These are phyloP conservation scores for Hyposmocoma kahamanoa DNA, from an alignment of 1,140 invertebrate genomes.

Conservation along the genomic window DNA sequence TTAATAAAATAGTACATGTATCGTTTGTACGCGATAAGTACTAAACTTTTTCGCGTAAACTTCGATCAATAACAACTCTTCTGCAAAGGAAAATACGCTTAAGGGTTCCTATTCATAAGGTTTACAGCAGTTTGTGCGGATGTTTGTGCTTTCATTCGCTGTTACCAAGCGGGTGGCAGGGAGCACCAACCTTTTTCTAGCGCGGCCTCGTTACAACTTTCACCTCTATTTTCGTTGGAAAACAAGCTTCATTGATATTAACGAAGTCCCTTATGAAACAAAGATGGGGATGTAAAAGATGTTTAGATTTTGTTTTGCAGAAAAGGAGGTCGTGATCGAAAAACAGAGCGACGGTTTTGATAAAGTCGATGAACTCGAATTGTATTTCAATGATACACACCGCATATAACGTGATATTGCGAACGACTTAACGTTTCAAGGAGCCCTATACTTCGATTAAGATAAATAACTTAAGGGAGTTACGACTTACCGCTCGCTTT, in stretches of 20 bases:
- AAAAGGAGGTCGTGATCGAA: not conserved
- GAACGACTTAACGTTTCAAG: no score
- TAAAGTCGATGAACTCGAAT: not conserved
- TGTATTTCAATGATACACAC: no score
- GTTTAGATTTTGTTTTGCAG: no score
- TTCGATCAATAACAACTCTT: conserved; percentile 41
- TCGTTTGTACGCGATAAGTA: conserved; percentile 43
- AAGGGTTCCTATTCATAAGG: conserved; percentile 11
- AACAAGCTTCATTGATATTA: not conserved
- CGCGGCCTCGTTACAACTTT: conserved; percentile 42
- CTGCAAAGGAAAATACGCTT: conserved; percentile 9
- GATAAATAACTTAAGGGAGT: no score
- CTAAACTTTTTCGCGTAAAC: conserved; percentile 42
- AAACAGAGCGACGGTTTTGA: not conserved
- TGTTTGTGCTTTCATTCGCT: conserved; percentile 45
- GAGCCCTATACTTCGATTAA: no score
- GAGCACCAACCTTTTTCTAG: conserved; percentile 63
- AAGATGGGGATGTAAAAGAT: not conserved
- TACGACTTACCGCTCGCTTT: no score
- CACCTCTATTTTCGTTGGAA: conserved; percentile 35
- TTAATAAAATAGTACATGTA: conserved; percentile 43
- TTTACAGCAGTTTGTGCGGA: conserved; percentile 5
- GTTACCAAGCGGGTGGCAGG: conserved; percentile 55
- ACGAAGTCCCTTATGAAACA: not conserved
- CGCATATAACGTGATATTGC: no score